Evolutionary conservation across 2,113 vertebrate genomes (phyloP), one percentile per base, ranked within the genome.

Genomic region (Pogonocichla stellata): DNA sequence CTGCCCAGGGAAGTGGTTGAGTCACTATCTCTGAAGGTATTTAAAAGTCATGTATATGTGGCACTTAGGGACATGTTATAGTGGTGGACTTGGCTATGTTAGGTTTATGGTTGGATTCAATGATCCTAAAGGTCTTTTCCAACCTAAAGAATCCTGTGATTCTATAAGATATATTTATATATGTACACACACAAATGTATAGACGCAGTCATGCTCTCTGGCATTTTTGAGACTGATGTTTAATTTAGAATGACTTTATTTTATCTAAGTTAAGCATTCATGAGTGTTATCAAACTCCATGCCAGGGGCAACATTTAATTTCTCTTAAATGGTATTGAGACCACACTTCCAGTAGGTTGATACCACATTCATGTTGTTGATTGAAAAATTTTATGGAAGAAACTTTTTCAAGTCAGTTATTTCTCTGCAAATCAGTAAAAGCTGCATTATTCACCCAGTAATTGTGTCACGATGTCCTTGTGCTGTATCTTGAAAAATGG

Each of bases 341-440:
- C 48, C 28, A 57, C 50, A 66, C 20, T 66, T 84, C 40, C 12
- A 54, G 17, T 54, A 45, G 15, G 43, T 64, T 82, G 43, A 48
- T 88, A 38, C 12, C 79, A 19, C 15, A 53, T 71, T 90, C 24
- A 8, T 54, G 33, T 53, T 82, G 61, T 28, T 71, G 72, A 40
- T 69, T 25, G 54, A 60, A 83, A 54, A 48, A 40, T 73, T 86
- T 86, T 83, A 69, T 40, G 34, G 19, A 58, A 45, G 19, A 81
- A 56, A 25, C n/a, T 75, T 43, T 53, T 64, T 67, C 36, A 71
- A 43, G 65, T 80, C 42, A n/a, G 3, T 69, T 95, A 31, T 77
- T 97, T 80, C 67, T 64, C 74, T 88, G 74, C 47, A 92, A 83
- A 75, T 94, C n/a, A 60, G 56, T 38, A 79, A 57, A 80, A 69